phyloP scores from a whole-genome alignment of 2,797 vertebrate genomes.

The Spinus olivaceus region DNA sequence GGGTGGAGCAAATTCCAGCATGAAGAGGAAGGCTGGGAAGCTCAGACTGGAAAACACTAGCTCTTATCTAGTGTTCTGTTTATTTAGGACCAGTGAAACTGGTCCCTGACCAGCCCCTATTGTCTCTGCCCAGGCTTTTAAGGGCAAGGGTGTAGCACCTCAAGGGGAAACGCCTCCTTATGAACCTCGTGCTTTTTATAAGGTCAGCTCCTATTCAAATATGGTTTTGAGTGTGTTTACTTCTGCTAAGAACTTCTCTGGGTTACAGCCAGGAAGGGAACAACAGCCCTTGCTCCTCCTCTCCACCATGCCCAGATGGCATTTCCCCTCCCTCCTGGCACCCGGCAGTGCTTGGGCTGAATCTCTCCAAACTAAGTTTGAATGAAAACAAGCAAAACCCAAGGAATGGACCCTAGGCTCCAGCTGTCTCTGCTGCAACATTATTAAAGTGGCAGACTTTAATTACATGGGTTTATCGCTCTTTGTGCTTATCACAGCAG shows the following conservation, averaged over 20 bases:
- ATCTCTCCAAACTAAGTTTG: not conserved
- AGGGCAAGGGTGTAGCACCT: not conserved
- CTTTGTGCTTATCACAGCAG: not conserved
- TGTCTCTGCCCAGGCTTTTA: not conserved
- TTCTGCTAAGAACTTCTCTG: not conserved
- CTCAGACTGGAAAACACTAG: not conserved
- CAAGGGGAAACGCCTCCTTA: not conserved
- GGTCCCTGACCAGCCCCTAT: not conserved
- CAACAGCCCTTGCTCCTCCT: not conserved
- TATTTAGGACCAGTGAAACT: not conserved
- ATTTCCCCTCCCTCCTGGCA: not conserved
- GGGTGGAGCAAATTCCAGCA: not conserved
- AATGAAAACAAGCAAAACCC: not conserved
- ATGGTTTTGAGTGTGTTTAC: not conserved
- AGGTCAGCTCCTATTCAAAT: not conserved
- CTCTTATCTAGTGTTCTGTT: not conserved
- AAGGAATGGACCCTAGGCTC: not conserved
- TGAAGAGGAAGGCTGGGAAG: not conserved
- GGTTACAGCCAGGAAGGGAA: not conserved
- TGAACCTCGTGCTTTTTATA: not conserved
- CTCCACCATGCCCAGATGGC: not conserved
- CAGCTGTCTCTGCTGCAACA: not conserved
- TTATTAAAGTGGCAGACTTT: conserved; percentile 8
- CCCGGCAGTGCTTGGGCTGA: not conserved
- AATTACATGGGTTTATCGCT: conserved; percentile 14